Evolutionary conservation across 2,113 vertebrate genomes (phyloP), one percentile per base, ranked within the genome.

Genomic region (Etheostoma cragini): DNA sequence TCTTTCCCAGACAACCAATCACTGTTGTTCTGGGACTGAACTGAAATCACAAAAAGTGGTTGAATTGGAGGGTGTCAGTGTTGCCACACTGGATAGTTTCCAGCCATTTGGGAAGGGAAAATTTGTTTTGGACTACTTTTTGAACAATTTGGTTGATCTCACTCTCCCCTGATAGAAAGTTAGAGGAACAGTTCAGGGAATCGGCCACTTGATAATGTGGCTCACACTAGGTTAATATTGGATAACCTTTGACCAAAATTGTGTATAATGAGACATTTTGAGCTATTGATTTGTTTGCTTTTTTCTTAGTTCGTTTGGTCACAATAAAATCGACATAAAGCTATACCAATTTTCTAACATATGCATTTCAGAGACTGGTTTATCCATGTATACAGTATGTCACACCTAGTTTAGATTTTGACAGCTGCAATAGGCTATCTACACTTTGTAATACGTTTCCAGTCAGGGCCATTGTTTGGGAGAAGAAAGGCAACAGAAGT

Each of bases 1-100:
- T 77, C 24, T 63, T 63, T 56, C 54, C 33, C 30, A 58, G 19
- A 19, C 19, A 71, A 50, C n/a, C n/a, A 69, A 58, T n/a, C 5
- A 22, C 30, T 42, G 35, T 2, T 2, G 17, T 22, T 58, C 12
- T 14, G 30, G 58, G 19, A 21, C 42, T 22, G 17, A 58, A 17
- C 21, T 64, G 42, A 61, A 74, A 19, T n/a, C 24, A 52, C 24
- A 57, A 3, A 11, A 58, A 17, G 46, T 42, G 65, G 26, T 57
- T 10, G 66, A 42, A 5, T 56, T 30, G 49, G 30, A 50, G 5
- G 12, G 21, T 0, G 3, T 47, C 47, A 35, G 49, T 33, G 66
- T 35, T 76, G 35, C 35, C 50, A 64, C 6, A 19, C 38, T 54
- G 24, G 33, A 54, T 7, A 3, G 22, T 65, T 56, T 49, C 3